Base-by-base conservation (phyloP, 2,797 vertebrate species). In the Mus caroli region DNA sequence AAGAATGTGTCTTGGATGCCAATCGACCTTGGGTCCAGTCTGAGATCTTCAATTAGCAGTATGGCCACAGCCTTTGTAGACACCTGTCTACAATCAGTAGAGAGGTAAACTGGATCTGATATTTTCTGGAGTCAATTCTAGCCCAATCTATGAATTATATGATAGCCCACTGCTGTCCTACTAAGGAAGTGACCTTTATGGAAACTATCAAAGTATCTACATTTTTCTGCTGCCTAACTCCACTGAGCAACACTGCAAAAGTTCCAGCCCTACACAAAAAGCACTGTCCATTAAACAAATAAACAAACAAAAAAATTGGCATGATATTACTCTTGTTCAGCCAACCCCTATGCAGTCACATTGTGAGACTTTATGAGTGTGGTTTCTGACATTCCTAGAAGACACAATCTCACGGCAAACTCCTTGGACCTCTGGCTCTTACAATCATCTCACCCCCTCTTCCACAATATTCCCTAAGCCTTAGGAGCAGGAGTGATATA, bases 91-190 rank as follows among this genome's bases (percentile, higher is more conserved):
- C 58, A 89, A 76, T 24, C 22, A 22, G 17, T 37, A 54, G 34
- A 83, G 43, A 92, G 22, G 15, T 58, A 19, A 28, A 73, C 54
- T 20, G 69, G 12, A 93, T 77, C 69, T 37, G 73, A 90, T 69
- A 86, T 75, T 75, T 69, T 91, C n/a, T 85, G 34, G 75, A 82
- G n/a, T 87, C 40, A 79, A 37, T 58, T 95, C 43, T 50, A 69
- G n/a, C 17, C 46, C 62, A 24, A 58, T 13, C 24, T n/a, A 15
- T n/a, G 88, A 92, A 88, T 92, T 46, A 67, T 40, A 78, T 50
- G 26, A 83, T 10, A 58, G 28, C 52, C 15, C 40, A 73, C 8
- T 28, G 69, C 4, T 37, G 26, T 22, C 9, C 20, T 11, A 34
- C 50, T 31, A 22, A 17, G 14, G 22, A 19, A 84, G 58, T 90